These are phyloP conservation scores for Pseudochaenichthys georgianus DNA, from an alignment of 2,797 vertebrate genomes.

Conservation along the genomic window DNA sequence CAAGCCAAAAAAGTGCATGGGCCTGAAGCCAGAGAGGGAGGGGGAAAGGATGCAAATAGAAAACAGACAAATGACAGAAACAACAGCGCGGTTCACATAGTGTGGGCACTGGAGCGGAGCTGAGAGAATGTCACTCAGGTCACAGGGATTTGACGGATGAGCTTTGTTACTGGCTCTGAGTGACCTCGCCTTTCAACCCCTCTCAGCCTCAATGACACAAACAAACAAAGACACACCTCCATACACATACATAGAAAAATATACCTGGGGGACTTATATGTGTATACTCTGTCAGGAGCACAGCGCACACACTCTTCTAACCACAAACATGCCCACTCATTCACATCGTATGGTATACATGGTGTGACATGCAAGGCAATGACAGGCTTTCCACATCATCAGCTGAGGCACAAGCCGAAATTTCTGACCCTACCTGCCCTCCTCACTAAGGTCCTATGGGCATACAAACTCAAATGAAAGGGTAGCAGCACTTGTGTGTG, in stretches of 20 bases:
- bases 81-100: conserved; percentile 65
- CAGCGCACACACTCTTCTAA: conserved; percentile 27
- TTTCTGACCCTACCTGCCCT: conserved; percentile 35
- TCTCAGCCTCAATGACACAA: conserved; percentile 73
- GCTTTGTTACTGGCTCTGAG: conserved; percentile 70
- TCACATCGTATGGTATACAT: conserved; percentile 13
- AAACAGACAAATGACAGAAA: conserved; percentile 80
- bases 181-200: conserved; percentile 80
- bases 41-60: conserved; percentile 74
- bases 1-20: conserved; percentile 47
- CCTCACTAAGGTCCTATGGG: conserved; percentile 19
- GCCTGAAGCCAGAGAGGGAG: conserved; percentile 50
- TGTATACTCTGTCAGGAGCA: not conserved
- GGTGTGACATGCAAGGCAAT: conserved; percentile 25
- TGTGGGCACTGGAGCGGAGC: conserved; percentile 70
- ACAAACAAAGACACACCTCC: conserved; percentile 37
- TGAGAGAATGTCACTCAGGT: conserved; percentile 78
- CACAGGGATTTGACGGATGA: conserved; percentile 78
- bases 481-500: not conserved
- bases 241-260: conserved; percentile 10
- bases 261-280: conserved; percentile 24
- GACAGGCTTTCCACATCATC: conserved; percentile 30
- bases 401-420: conserved; percentile 29
- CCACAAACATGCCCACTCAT: conserved; percentile 13
- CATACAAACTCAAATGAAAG: conserved; percentile 25